phyloP scores from a whole-genome alignment of 1,140 invertebrate species.

The Euura saliciscinereae region DNA sequence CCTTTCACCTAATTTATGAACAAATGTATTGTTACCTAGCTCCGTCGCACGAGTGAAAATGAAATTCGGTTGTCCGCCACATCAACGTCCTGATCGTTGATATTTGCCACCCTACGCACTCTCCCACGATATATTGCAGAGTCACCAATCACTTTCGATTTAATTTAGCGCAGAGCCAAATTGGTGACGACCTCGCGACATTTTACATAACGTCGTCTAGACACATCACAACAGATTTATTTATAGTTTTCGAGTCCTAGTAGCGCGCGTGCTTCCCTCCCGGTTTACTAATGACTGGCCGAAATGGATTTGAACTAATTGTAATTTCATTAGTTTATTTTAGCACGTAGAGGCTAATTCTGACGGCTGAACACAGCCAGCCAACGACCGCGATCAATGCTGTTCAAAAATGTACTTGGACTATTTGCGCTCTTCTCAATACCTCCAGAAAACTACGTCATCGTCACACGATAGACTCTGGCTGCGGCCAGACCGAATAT shows the following conservation, averaged over 20 bases:
- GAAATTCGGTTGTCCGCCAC: too few relatives aligned
- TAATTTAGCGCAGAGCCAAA: conserved; percentile 7
- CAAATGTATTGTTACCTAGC: too few relatives aligned
- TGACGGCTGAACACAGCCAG: background rate
- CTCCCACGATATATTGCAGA: background rate
- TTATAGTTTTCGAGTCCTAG: background rate
- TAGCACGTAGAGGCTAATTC: conserved; percentile 4
- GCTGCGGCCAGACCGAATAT: too few relatives aligned
- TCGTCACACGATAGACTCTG: too few relatives aligned
- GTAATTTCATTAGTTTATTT: conserved; percentile 6
- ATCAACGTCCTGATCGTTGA: background rate
- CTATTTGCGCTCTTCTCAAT: too few relatives aligned
- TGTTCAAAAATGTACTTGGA: too few relatives aligned
- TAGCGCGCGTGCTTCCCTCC: background rate
- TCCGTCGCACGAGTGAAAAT: too few relatives aligned
- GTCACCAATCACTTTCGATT: background rate
- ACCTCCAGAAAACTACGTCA: too few relatives aligned
- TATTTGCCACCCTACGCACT: background rate
- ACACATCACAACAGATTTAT: conserved; percentile 7
- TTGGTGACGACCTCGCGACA: conserved; percentile 6
- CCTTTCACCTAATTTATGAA: too few relatives aligned
- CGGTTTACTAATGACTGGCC: background rate
- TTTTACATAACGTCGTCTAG: conserved; percentile 7
- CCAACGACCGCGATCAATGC: background rate
- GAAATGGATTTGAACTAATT: conserved; percentile 2